Evolutionary conservation across 2,888 invertebrate genomes (phyloP).

Genomic region (Allacma fusca): DNA sequence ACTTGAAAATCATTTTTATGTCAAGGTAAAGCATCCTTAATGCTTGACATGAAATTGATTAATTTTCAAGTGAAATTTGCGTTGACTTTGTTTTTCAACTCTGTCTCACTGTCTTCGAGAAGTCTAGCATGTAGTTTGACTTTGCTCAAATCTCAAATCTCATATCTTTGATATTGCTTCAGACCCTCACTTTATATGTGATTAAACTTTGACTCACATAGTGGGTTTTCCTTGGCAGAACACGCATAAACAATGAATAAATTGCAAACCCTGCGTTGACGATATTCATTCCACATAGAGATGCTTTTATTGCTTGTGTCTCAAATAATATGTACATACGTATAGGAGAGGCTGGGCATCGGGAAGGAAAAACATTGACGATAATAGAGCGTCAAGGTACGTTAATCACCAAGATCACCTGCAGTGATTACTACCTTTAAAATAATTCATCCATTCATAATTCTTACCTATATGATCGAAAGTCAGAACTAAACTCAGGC

Average conservation of each 20-base stretch:
- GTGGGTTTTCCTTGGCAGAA: constrained; percentile 28
- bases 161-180: too few relatives aligned
- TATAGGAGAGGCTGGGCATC: too few relatives aligned
- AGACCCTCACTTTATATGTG: neutral
- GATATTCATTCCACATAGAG: too few relatives aligned
- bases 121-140: too few relatives aligned
- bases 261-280: neutral
- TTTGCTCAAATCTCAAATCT: too few relatives aligned
- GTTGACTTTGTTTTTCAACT: constrained; percentile 7
- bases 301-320: too few relatives aligned
- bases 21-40: constrained; percentile 8
- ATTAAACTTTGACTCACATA: constrained; percentile 22
- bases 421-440: too few relatives aligned
- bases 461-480: neutral
- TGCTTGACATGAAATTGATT: constrained; percentile 6
- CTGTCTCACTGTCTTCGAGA: neutral
- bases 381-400: too few relatives aligned
- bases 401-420: too few relatives aligned
- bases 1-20: constrained; percentile 3
- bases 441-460: neutral
- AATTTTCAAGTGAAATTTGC: constrained; percentile 2
- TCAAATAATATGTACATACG: too few relatives aligned
- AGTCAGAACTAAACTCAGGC: neutral
- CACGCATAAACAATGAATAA: constrained; percentile 15
- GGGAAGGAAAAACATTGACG: too few relatives aligned